Conservation (phyloP, 2,888 invertebrate species). For the Neria commutata region DNA sequence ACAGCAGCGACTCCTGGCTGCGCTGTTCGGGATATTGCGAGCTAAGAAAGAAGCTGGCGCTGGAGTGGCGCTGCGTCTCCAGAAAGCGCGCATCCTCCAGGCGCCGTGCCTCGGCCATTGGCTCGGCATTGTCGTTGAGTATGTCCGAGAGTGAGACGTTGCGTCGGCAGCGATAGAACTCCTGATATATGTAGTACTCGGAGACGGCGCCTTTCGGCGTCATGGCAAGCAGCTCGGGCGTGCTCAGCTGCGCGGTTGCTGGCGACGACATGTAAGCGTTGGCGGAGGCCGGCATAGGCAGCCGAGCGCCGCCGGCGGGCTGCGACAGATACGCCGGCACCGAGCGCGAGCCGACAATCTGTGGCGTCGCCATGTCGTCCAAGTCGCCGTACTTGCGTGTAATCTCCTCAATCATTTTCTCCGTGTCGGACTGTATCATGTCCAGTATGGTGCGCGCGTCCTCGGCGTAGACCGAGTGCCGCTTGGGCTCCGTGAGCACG, state of each 20-base stretch:
- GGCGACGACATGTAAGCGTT: constrained; percentile 24
- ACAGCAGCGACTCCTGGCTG: constrained; percentile 81
- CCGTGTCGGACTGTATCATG: constrained; percentile 69
- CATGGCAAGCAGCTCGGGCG: constrained; percentile 56
- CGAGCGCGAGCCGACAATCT: constrained; percentile 50
- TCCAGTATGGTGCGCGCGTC: constrained; percentile 67
- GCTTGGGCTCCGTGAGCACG: constrained; percentile 54
- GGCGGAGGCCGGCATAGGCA: constrained; percentile 17
- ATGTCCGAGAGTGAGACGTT: constrained; percentile 69
- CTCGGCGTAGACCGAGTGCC: constrained; percentile 62
- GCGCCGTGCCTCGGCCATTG: constrained; percentile 54
- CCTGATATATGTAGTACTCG: constrained; percentile 77
- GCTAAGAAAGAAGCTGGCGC: constrained; percentile 82
- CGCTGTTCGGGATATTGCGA: constrained; percentile 62
- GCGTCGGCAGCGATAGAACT: constrained; percentile 63
- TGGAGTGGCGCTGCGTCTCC: constrained; percentile 70
- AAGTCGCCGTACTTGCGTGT: constrained; percentile 70
- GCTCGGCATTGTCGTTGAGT: constrained; percentile 60
- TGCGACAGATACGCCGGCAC: constrained; percentile 49
- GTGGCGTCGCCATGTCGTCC: constrained; percentile 54
- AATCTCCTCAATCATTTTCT: constrained; percentile 71
- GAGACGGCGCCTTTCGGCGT: constrained; percentile 74
- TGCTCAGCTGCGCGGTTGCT: constrained; percentile 66
- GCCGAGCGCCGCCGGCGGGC: constrained; percentile 14
- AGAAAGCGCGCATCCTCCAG: constrained; percentile 62